These are phyloP conservation scores for Lasius fuliginosus DNA, from an alignment of 2,888 invertebrate genomes.

Conservation along the genomic window DNA sequence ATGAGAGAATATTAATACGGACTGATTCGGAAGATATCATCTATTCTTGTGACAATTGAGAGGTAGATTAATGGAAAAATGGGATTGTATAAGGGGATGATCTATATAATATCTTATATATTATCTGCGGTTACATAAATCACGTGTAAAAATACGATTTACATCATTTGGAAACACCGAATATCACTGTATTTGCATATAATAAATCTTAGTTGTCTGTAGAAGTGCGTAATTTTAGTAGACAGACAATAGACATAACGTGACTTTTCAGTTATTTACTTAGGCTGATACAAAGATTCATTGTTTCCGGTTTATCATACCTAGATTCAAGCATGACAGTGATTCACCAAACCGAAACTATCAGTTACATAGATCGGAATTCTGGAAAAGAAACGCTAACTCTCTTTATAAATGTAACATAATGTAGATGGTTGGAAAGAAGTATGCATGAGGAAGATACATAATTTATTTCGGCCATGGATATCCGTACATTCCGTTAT, in stretches of 20 bases:
- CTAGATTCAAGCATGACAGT: neutral
- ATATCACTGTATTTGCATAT: neutral
- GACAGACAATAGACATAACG: neutral
- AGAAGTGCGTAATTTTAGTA: no score
- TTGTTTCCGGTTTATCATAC: neutral
- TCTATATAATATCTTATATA: neutral
- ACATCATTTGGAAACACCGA: neutral
- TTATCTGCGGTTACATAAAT: neutral
- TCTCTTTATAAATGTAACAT: neutral
- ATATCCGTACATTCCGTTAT: constrained; percentile 38
- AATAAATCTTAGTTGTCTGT: neutral
- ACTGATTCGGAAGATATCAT: neutral
- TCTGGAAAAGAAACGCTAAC: neutral
- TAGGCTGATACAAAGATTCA: neutral
- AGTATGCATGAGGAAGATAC: neutral
- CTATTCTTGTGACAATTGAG: neutral
- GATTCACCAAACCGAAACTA: neutral
- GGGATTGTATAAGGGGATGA: neutral
- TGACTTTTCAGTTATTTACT: neutral
- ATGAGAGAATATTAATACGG: neutral
- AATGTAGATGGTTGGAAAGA: neutral
- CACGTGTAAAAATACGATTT: neutral
- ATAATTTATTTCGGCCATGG: constrained; percentile 33
- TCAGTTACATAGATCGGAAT: constrained; percentile 1
- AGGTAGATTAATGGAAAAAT: neutral